phyloP scores from a whole-genome alignment of 2,888 invertebrate genomes.

The Hirtodrosophila confusa region DNA sequence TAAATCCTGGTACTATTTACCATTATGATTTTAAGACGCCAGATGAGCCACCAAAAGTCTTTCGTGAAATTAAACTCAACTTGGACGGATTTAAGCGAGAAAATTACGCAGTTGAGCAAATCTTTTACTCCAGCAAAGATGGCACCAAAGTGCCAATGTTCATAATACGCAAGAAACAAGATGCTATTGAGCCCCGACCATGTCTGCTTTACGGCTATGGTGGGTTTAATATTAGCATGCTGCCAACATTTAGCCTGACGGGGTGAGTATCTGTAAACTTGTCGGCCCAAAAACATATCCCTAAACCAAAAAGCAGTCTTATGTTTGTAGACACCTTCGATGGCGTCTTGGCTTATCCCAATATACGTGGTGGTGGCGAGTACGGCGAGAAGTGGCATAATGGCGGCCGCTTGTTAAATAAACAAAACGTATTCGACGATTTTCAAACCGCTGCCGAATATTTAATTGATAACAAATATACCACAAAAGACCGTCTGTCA shows the following conservation, averaged over 20 bases:
- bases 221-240: conserved; percentile 96
- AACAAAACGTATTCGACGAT: conserved; percentile 99
- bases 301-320: conserved; percentile 80
- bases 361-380: conserved; percentile 98
- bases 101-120: conserved; percentile 93
- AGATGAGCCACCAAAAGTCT: conserved; percentile 88
- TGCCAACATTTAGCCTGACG: conserved; percentile 94
- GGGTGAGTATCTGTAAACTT: conserved; percentile 82
- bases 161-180: conserved; percentile 89
- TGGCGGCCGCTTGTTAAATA: conserved; percentile 94
- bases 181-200: conserved; percentile 86
- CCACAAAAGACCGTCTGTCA: conserved; percentile 89
- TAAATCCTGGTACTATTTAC: conserved; percentile 93
- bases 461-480: conserved; percentile 92
- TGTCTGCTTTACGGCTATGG: conserved; percentile 98
- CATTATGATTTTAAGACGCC: conserved; percentile 90
- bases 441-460: conserved; percentile 96
- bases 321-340: conserved; percentile 95
- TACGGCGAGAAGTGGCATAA: conserved; percentile 99
- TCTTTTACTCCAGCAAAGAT: conserved; percentile 97
- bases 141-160: conserved; percentile 98
- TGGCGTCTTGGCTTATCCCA: conserved; percentile 95
- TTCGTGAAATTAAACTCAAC: conserved; percentile 91
- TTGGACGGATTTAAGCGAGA: conserved; percentile 92
- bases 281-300: neutral